phyloP scores from a whole-genome alignment of 2,797 vertebrate species.

The Mionectes olivaceus region DNA sequence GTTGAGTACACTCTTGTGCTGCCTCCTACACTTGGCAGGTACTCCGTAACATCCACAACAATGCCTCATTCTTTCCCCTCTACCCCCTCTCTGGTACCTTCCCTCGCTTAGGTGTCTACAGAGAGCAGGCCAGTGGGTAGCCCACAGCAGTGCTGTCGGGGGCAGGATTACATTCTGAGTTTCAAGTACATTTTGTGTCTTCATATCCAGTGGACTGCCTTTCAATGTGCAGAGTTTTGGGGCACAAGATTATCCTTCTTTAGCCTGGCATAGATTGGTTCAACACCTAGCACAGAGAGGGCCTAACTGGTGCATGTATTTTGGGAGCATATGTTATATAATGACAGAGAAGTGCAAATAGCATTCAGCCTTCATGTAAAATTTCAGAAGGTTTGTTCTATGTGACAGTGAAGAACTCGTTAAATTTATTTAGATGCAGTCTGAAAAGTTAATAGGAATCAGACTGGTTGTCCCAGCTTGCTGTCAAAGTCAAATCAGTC shows the following conservation, averaged over 20 bases:
- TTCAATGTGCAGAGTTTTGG: neutral
- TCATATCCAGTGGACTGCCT: neutral
- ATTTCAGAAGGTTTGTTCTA: conserved; percentile 47
- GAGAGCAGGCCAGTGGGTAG: neutral
- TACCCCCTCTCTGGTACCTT: neutral
- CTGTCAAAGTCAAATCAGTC: conserved; percentile 15
- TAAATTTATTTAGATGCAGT: conserved; percentile 48
- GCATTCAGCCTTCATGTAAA: conserved; percentile 29
- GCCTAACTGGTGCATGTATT: neutral
- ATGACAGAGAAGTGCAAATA: conserved; percentile 22
- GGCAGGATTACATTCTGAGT: neutral
- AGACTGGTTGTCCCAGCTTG: conserved; percentile 12
- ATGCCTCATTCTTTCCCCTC: neutral
- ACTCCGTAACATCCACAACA: neutral
- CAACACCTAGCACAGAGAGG: neutral
- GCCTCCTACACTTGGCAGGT: neutral
- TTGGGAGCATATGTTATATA: neutral
- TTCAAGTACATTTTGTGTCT: neutral
- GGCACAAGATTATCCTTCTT: neutral
- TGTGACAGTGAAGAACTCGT: conserved; percentile 13
- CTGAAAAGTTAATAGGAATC: conserved; percentile 47
- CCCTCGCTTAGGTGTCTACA: neutral
- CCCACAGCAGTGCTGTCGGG: neutral
- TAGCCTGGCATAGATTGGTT: neutral
- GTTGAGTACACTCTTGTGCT: neutral